Conservation (phyloP, 2,888 invertebrate genomes). For the Macaria notata region DNA sequence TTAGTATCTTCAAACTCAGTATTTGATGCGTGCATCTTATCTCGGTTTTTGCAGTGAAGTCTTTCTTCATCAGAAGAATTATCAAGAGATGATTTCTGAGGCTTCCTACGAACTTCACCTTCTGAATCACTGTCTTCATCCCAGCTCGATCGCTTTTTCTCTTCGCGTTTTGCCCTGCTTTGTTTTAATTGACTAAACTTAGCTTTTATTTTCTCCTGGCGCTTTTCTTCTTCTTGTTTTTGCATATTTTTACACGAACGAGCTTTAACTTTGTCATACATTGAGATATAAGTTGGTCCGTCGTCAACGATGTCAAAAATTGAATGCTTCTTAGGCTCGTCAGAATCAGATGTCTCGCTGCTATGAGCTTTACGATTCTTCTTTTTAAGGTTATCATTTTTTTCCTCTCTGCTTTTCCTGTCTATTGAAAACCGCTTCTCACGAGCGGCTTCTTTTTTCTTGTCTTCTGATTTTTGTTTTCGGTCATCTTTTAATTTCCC, state of each 20-base stretch:
- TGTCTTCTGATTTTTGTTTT: constrained; percentile 66
- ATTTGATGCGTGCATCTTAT: constrained; percentile 71
- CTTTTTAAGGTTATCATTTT: constrained; percentile 59
- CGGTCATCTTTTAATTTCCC: constrained; percentile 71
- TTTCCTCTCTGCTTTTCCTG: constrained; percentile 78
- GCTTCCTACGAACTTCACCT: constrained; percentile 64
- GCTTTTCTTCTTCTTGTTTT: constrained; percentile 94
- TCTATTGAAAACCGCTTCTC: constrained; percentile 79
- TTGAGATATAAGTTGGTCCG: constrained; percentile 95
- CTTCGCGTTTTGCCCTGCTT: constrained; percentile 92
- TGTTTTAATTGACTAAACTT: constrained; percentile 95
- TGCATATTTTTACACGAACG: constrained; percentile 97
- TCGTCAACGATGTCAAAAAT: constrained; percentile 95
- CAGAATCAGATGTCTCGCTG: constrained; percentile 88
- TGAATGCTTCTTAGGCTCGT: constrained; percentile 93
- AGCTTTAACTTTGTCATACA: constrained; percentile 99
- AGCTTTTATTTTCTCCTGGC: constrained; percentile 92
- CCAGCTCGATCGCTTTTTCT: constrained; percentile 95
- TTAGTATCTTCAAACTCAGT: constrained; percentile 70
- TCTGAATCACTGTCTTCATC: constrained; percentile 92
- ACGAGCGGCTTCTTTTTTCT: constrained; percentile 69
- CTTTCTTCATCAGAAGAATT: constrained; percentile 82
- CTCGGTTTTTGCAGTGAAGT: constrained; percentile 70
- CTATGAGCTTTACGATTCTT: constrained; percentile 80
- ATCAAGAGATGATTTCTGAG: constrained; percentile 69